A percentile compares a stretch with the other conserved stretches of the same genome.
These are phyloP conservation scores for Lissonota sp. DNA, from an alignment of 2,888 invertebrate species.

Conservation along the genomic window DNA sequence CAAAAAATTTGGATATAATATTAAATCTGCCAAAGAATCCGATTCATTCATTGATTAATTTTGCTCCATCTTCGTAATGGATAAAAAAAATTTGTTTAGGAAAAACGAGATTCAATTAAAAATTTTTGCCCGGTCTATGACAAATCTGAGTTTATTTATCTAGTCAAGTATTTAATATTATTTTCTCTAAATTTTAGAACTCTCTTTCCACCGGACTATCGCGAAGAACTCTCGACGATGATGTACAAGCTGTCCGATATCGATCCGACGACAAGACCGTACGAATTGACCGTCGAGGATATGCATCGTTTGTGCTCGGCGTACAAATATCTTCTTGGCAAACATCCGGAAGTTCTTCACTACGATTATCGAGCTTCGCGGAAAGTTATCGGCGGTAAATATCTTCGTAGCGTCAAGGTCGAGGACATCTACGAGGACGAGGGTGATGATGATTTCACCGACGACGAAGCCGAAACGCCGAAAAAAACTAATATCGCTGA, in stretches of 20 bases:
- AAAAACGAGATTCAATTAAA: too few species aligned
- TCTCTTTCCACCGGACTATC: conserved; percentile 90
- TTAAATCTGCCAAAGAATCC: too few species aligned
- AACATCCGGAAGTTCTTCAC: conserved; percentile 87
- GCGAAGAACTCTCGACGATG: conserved; percentile 87
- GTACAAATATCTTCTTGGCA: conserved; percentile 89
- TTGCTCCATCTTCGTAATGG: too few species aligned
- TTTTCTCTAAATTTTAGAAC: conserved; percentile 82
- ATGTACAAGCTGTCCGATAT: conserved; percentile 90
- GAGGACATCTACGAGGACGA: conserved; percentile 37
- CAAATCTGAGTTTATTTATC: too few species aligned
- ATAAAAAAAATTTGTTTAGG: too few species aligned
- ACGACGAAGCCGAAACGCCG: not conserved
- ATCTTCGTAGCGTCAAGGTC: conserved; percentile 41
- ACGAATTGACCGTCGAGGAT: conserved; percentile 91
- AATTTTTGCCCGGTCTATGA: too few species aligned
- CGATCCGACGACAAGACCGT: conserved; percentile 89
- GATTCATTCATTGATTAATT: too few species aligned
- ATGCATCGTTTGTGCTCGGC: conserved; percentile 91
- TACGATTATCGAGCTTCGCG: conserved; percentile 89
- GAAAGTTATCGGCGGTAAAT: conserved; percentile 65
- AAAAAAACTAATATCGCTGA: not conserved
- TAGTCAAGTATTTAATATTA: conserved; percentile 10
- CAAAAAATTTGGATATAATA: too few species aligned
- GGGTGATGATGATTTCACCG: not conserved